Evolutionary conservation across 2,888 invertebrate species (phyloP), one percentile per base, ranked within the genome.

Genomic region (Drosophila borealis): DNA sequence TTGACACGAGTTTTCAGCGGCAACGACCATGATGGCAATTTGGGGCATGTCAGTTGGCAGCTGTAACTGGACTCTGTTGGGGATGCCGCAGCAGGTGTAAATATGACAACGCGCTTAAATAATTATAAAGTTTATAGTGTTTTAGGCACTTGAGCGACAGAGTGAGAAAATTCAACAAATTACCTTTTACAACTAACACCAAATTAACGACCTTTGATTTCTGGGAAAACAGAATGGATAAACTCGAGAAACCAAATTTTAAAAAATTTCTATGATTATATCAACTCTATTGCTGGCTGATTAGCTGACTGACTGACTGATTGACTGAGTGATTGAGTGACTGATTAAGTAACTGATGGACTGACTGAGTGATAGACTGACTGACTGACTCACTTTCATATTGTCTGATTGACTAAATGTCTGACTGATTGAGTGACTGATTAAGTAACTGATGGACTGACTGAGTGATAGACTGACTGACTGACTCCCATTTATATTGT

Each of bases 31-130:
- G 54, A 42, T 42, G 54, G 53, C 60, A 70, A 62, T 55, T 41
- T 57, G 50, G 36, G 55, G 44, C 46, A 54, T 37, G 59, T 25
- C 49, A 49, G 51, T 48, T 59, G 34, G 2, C 70, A 51, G 49
- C 56, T 57, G 14, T 36, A 55, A 21, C 54, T 71, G 50, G 33
- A 50, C 66, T 39, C 45, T 36, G 51, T 50, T 21, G 25, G n/a
- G 41, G 25, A 17, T 42, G 17, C 41, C 53, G 49, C 61, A 62
- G 54, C 74, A 74, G 74, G 75, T 74, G 71, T 59, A 66, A 70
- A 75, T 59, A 71, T 70, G 61, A 59, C 36, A 11, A 44, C 33
- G 33, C 21, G 50, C 21, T 45, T 45, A 34, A 50, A 62, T 64
- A 45, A 64, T 51, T 62, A 51, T 39, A 51, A 51, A 63, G 44